Base-by-base conservation (phyloP, 2,888 invertebrate genomes). In the Calameuta pallipes region DNA sequence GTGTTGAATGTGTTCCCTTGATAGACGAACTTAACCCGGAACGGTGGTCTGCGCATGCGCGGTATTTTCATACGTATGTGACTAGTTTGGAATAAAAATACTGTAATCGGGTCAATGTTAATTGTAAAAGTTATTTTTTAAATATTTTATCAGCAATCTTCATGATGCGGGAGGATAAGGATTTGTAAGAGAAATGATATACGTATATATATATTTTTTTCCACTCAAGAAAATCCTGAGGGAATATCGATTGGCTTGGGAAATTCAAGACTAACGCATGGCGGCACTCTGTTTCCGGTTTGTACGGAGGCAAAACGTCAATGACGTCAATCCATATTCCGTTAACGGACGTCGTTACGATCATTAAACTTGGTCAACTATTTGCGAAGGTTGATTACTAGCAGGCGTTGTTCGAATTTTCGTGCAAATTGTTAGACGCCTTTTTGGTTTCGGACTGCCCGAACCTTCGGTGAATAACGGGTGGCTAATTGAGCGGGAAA, bases 291-390 rank as follows among this genome's bases (percentile, higher is more conserved):
- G 23, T 9, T 23, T 56, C 56, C 9, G 56, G 56, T 9, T 23
- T 23, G 0, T 6, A 41, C 15, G 41, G 6, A 15, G 6, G 23
- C 71, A 33, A 71, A 71, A 71, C 31, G 31, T 6, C 71, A 31
- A 56, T 56, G 56, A 3, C 31, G 71, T 11, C 2, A 31, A 71
- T 71, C 12, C 31, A 31, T 71, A 31, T 31, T 33, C 15, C 71
- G 71, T 31, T 33, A 15, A 6, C 71, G 71, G 2, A 71, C 31
- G 71, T 33, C 71, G 71, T 30, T 12, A 4, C 31, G 31, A 15
- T 31, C 71, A 23, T 71, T 71, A 71, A 71, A 71, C 71, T 71
- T 71, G 31, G 71, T 33, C 71, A 71, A 71, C 71, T 71, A 71
- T 71, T 71, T 33, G 31, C 31, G 31, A 30, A 30, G 31, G 71